Evolutionary conservation across 2,113 vertebrate genomes (phyloP).

Genomic region (Maccullochella peelii): DNA sequence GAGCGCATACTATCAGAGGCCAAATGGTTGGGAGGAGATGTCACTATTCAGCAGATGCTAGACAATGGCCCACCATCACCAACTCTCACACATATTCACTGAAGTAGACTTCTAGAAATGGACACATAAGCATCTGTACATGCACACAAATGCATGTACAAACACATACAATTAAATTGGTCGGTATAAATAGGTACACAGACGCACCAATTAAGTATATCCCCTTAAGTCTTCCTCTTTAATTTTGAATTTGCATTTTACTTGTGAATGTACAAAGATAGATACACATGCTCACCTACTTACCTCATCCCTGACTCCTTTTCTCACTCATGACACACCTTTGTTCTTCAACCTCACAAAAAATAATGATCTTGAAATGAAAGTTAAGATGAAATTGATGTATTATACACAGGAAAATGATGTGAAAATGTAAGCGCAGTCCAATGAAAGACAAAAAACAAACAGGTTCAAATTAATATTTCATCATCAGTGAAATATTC

Average conservation of each 20-base stretch:
- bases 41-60: conserved; percentile 75
- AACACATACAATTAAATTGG: conserved; percentile 2
- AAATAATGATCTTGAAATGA: not conserved
- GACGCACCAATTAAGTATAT: conserved; percentile 6
- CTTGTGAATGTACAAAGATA: conserved; percentile 10
- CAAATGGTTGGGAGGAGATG: conserved; percentile 79
- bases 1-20: conserved; percentile 77
- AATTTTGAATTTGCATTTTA: conserved; percentile 10
- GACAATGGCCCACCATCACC: conserved; percentile 54
- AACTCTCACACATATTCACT: conserved; percentile 51
- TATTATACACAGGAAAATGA: not conserved
- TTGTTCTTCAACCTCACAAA: not conserved
- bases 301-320: not conserved
- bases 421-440: not conserved
- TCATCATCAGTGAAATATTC: conserved; percentile 57
- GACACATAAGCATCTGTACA: conserved; percentile 41
- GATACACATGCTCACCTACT: not conserved
- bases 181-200: not conserved
- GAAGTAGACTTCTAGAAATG: conserved; percentile 31
- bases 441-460: conserved; percentile 18
- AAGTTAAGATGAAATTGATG: not conserved
- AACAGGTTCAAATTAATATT: conserved; percentile 59
- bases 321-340: not conserved
- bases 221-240: conserved; percentile 14
- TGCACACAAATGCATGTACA: conserved; percentile 19